Evolutionary conservation across 2,113 vertebrate species (phyloP), one percentile per base, ranked within the genome.

Genomic region (Gymnogyps californianus): DNA sequence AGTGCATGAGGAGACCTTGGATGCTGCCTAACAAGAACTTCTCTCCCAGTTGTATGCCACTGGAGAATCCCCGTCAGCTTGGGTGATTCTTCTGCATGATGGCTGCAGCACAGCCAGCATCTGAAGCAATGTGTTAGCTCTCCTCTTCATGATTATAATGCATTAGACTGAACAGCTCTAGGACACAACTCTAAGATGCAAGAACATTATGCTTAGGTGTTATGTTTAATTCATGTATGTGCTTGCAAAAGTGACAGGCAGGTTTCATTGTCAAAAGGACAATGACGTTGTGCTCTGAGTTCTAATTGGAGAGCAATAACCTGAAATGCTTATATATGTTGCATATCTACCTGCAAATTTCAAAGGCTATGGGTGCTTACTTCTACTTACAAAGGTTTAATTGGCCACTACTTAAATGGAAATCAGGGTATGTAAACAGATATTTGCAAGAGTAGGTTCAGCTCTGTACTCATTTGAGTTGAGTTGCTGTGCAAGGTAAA

Each of bases 181-280:
- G 88, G 86, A 93, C 80, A 76, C 31, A 78, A 32, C 44, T 81
- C 31, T 83, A 64, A 87, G 89, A 87, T 82, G 44, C 55, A 74
- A 89, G 90, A 95, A 59, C 64, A 44, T 86, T 96, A 82, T n/a
- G 40, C 75, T 83, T 91, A 54, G 78, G 31, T 74, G 76, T 6
- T 89, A 96, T 89, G 87, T 96, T 94, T 96, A 91, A 96, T 95
- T 94, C 89, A 96, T 94, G 40, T 49, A 57, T 71, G 16, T 58
- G 31, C 77, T 89, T 69, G 65, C 21, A 87, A 72, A 83, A 47
- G 38, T 76, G 94, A 89, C 51, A 74, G 76, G 79, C 62, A 95
- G 88, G 64, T 95, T 97, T 96, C 95, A 86, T 64, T 49, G 71
- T 89, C 59, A 81, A 94, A 96, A 93, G 92, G 93, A 90, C 90